Base-by-base conservation (phyloP, 2,888 invertebrate species). In the Heliconius ethilla region DNA sequence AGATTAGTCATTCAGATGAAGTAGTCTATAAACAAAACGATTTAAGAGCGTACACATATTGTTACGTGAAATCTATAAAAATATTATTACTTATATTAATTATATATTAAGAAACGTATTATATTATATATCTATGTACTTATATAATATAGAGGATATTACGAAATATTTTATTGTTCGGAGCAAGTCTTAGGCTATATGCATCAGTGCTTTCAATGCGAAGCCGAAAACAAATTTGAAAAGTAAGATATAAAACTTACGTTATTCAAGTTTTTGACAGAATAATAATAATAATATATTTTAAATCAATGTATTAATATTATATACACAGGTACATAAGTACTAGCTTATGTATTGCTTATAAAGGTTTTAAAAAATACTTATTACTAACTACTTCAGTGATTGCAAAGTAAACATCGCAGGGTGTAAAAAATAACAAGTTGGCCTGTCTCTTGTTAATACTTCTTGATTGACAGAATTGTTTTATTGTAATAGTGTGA, bases 211-310 rank as follows among this genome's bases (percentile, higher is more conserved):
- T 69, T 69, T 27, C 40, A 18, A 40, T 25, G 5, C 40, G 29
- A 40, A 69, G 15, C 40, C 69, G 40, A 69, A 69, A 40, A 69
- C 69, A 45, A 45, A 25, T 69, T 69, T 69, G 40, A 69, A 40
- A 40, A 40, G 27, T 25, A 69, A 6, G 3, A 15, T 45, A 18
- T 69, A 25, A 45, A 40, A 6, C 70, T 55, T 55, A 13, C 70
- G 45, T 70, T 55, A 33, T 29, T 55, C 7, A 3, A 2, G 55
- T 70, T 70, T 55, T 29, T 29, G 51, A 55, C 29, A 13, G 29
- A 18, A 70, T n/a, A 51, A 29, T 51, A 51, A 70, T 29, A 29
- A 29, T 29, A 70, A 45, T 18, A 22, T 51, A 18, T 51, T 7
- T 51, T 59, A n/a, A 59, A 59, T n/a, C 59, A n/a, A 18, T 51